These are phyloP conservation scores for Sarcophilus harrisii DNA, from an alignment of 2,797 vertebrate species.

Conservation along the genomic window DNA sequence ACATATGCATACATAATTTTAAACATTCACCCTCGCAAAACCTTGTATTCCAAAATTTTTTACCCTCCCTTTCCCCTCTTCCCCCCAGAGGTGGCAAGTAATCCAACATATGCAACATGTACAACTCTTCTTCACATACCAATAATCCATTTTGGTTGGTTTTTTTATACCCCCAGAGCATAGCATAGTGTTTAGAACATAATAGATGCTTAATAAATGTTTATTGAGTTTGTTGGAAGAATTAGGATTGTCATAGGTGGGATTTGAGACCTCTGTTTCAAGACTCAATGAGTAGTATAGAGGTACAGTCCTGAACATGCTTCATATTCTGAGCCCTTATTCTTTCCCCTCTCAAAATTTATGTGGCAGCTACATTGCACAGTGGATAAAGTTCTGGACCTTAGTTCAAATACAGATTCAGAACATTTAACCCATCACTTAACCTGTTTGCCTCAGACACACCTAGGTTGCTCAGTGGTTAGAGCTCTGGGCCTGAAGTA, in stretches of 20 bases:
- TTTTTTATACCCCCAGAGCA: neutral
- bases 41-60: too few species aligned
- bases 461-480: neutral
- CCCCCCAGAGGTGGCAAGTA: too few species aligned
- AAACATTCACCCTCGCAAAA: too few species aligned
- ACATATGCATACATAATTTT: too few species aligned
- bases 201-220: neutral
- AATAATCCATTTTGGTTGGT: neutral
- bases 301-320: neutral
- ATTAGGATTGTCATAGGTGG: neutral
- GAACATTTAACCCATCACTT: neutral
- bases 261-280: neutral
- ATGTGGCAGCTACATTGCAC: neutral
- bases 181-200: neutral
- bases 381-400: neutral
- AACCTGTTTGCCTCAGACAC: neutral
- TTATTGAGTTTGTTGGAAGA: neutral
- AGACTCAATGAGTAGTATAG: neutral
- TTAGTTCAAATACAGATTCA: neutral
- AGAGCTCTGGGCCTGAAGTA: neutral
- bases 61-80: too few species aligned
- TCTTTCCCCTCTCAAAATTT: neutral
- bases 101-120: too few species aligned
- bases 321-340: neutral
- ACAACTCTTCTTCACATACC: too few species aligned